phyloP scores from a whole-genome alignment of 2,888 invertebrate species.

The Atethmia centrago region DNA sequence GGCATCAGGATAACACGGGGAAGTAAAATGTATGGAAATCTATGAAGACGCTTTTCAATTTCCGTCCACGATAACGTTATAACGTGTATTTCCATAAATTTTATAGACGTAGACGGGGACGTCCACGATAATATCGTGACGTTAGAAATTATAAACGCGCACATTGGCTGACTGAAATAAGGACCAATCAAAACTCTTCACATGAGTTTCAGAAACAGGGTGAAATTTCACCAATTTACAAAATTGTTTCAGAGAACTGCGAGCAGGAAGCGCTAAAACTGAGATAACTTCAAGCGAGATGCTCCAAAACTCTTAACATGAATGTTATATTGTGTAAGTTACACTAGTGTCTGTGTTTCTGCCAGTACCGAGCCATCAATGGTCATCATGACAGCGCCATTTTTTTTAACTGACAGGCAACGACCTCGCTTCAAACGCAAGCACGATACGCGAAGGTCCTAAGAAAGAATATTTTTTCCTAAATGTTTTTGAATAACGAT shows the following conservation, averaged over 20 bases:
- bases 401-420: slow-evolving; percentile 80
- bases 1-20: no score
- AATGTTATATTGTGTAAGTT: slow-evolving; percentile 57
- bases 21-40: no score
- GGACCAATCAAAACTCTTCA: not conserved
- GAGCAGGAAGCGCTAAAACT: slow-evolving; percentile 22
- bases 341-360: slow-evolving; percentile 80
- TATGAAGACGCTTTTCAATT: not conserved
- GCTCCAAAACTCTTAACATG: slow-evolving; percentile 35
- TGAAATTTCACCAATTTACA: not conserved
- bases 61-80: not conserved
- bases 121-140: not conserved
- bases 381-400: slow-evolving; percentile 78
- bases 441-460: slow-evolving; percentile 73
- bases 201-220: not conserved
- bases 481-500: slow-evolving; percentile 71
- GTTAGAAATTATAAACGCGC: not conserved
- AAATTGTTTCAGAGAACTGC: not conserved
- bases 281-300: slow-evolving; percentile 21
- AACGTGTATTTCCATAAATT: not conserved
- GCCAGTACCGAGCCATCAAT: slow-evolving; percentile 80
- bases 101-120: not conserved
- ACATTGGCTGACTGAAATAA: not conserved
- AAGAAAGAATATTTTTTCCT: slow-evolving; percentile 68
- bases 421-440: slow-evolving; percentile 76